Conservation (phyloP, 2,113 vertebrate genomes). For the Oreochromis niloticus region DNA sequence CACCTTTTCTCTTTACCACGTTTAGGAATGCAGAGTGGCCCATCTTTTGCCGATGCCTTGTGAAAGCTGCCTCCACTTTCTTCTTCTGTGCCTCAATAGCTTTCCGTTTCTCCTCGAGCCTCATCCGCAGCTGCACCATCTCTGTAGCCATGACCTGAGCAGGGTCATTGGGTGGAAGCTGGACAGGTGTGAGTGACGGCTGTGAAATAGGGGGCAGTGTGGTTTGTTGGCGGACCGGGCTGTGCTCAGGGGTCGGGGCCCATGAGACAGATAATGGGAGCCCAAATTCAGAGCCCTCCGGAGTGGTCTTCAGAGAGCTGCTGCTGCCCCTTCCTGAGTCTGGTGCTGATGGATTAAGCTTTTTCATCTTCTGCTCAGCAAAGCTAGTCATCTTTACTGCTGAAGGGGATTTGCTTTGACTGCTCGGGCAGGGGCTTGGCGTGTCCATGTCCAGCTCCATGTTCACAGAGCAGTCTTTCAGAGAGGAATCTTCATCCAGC, state of each 20-base stretch:
- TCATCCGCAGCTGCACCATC: conserved; percentile 93
- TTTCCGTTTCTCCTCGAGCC: conserved; percentile 92
- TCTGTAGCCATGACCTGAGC: conserved; percentile 93
- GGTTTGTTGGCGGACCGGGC: conserved; percentile 68
- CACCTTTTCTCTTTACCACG: conserved; percentile 89
- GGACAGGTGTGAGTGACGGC: conserved; percentile 13
- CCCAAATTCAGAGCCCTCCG: conserved; percentile 87
- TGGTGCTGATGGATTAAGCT: conserved; percentile 80
- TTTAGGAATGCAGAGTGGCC: conserved; percentile 92
- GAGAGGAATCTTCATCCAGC: conserved; percentile 93
- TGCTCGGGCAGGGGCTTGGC: conserved; percentile 85
- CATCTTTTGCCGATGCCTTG: conserved; percentile 91
- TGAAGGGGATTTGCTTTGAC: conserved; percentile 83
- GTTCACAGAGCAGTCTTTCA: conserved; percentile 91
- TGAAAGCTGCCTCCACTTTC: conserved; percentile 95
- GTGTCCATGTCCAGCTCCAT: conserved; percentile 92
- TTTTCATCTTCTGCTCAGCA: conserved; percentile 91
- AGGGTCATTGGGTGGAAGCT: conserved; percentile 76
- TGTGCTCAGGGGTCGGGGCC: conserved; percentile 85
- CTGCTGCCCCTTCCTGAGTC: conserved; percentile 73
- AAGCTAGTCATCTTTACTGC: conserved; percentile 93
- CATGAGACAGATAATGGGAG: conserved; percentile 87
- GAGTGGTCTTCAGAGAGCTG: conserved; percentile 90
- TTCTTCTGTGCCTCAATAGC: conserved; percentile 98
- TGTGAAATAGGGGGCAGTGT: background rate